A percentile compares a stretch with the other conserved stretches of the same genome.
Conservation (phyloP, 92 coral and sea anemone genomes). For the Muricea muricata region DNA sequence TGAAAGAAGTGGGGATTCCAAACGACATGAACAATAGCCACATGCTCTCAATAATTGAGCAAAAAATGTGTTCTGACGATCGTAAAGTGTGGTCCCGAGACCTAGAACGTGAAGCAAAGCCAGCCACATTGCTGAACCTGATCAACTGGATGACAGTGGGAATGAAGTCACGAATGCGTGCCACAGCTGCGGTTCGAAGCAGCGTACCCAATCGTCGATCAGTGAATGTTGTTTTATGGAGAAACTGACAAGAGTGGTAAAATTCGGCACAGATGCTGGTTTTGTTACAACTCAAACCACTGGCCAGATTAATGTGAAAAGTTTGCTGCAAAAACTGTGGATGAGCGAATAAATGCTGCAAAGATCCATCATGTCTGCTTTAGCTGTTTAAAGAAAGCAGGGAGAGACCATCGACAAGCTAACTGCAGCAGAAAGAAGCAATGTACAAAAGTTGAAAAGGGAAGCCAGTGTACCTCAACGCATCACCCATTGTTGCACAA, state of each 20-base stretch:
- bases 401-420: slow-evolving; percentile 36
- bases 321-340: neutral
- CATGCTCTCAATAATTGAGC: no score
- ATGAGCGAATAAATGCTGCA: slow-evolving; percentile 1
- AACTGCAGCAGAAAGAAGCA: slow-evolving; percentile 53
- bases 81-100: slow-evolving; percentile 72
- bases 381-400: no score
- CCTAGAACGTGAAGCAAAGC: slow-evolving; percentile 59
- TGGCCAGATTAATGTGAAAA: no score
- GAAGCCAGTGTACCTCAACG: slow-evolving; percentile 46
- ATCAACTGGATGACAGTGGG: slow-evolving; percentile 79
- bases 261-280: slow-evolving; percentile 43
- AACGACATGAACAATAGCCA: slow-evolving; percentile 36
- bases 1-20: no score
- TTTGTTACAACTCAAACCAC: neutral
- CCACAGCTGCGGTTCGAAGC: slow-evolving; percentile 65
- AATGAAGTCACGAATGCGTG: slow-evolving; percentile 61
- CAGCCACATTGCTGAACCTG: slow-evolving; percentile 63
- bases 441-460: slow-evolving; percentile 50
- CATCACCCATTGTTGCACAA: slow-evolving; percentile 68
- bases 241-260: neutral
- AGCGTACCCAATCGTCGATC: slow-evolving; percentile 21
- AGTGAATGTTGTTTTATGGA: neutral
- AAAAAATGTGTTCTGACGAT: no score
- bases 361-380: no score